Evolutionary conservation across 2,888 invertebrate species (phyloP).

Genomic region (Stramonita haemastoma): DNA sequence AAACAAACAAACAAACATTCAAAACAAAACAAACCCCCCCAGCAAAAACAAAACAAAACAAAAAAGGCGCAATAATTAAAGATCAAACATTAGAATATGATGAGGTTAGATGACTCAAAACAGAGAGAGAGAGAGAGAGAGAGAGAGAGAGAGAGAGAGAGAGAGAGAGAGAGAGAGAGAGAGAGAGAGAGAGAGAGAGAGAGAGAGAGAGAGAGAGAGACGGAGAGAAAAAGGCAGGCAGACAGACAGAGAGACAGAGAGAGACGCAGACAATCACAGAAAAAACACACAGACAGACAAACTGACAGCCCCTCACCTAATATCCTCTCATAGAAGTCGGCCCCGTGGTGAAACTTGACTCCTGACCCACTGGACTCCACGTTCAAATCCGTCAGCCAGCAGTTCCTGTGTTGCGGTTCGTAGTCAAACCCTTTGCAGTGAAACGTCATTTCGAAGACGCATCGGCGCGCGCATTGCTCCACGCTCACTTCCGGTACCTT

Average conservation of each 20-base stretch:
- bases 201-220: slow-evolving; percentile 25
- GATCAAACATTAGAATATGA: too few species aligned
- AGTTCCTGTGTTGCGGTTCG: slow-evolving; percentile 61
- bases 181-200: slow-evolving; percentile 32
- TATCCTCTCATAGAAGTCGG: slow-evolving; percentile 70
- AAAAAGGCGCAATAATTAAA: too few species aligned
- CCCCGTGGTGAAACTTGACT: slow-evolving; percentile 58
- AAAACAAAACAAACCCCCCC: too few species aligned
- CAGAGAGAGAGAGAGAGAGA: slow-evolving; percentile 2
- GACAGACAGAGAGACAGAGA: not conserved
- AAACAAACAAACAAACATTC: too few species aligned
- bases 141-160: slow-evolving; percentile 23
- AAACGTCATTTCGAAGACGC: slow-evolving; percentile 70
- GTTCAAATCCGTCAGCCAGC: slow-evolving; percentile 69
- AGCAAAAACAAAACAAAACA: too few species aligned
- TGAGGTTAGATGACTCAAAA: too few species aligned
- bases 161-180: slow-evolving; percentile 27
- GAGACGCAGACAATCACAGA: not conserved
- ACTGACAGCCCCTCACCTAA: slow-evolving; percentile 58
- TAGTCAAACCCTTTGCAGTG: slow-evolving; percentile 72
- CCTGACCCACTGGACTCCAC: slow-evolving; percentile 60
- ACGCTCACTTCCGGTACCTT: slow-evolving; percentile 65
- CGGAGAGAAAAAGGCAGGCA: too few species aligned
- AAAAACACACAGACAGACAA: not conserved
- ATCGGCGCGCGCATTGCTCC: slow-evolving; percentile 73